Percentiles rank a stretch among this genome's conserved stretches.
Evolutionary conservation across 2,113 vertebrate genomes (phyloP).

Genomic region (Heliornis fulica): DNA sequence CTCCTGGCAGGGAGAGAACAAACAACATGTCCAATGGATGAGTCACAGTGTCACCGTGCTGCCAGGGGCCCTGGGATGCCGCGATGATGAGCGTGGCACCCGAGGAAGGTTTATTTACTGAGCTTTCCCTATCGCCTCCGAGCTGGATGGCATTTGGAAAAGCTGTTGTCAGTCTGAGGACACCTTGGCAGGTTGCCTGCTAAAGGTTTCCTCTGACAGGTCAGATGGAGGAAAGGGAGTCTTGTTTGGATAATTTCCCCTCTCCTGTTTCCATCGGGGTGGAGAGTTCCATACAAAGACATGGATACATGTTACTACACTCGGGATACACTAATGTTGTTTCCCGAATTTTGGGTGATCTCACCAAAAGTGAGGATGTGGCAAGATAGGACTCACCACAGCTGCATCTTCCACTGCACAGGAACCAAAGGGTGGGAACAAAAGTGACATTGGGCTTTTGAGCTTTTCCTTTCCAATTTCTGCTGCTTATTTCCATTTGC

Average conservation of each 20-base stretch:
- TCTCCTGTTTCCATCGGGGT: not conserved
- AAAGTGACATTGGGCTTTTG: not conserved
- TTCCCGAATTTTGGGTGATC: not conserved
- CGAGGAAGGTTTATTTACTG: not conserved
- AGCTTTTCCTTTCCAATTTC: not conserved
- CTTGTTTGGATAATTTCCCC: not conserved
- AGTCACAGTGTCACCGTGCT: not conserved
- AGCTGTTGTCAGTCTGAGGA: not conserved
- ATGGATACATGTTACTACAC: no score
- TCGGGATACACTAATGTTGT: not conserved
- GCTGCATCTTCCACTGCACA: not conserved
- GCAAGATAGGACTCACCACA: not conserved
- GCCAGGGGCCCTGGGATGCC: not conserved
- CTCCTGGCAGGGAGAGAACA: not conserved
- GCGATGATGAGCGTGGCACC: not conserved
- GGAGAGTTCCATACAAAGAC: not conserved
- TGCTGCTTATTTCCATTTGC: not conserved
- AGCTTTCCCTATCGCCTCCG: not conserved
- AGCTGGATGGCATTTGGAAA: not conserved
- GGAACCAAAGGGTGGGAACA: not conserved
- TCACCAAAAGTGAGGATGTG: not conserved
- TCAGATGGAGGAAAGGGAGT: not conserved
- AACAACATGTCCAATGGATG: not conserved
- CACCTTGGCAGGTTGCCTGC: rapidly evolving
- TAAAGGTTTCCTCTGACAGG: not conserved